Evolutionary conservation across 2,797 vertebrate genomes (phyloP).

Genomic region (Astyanax mexicanus): DNA sequence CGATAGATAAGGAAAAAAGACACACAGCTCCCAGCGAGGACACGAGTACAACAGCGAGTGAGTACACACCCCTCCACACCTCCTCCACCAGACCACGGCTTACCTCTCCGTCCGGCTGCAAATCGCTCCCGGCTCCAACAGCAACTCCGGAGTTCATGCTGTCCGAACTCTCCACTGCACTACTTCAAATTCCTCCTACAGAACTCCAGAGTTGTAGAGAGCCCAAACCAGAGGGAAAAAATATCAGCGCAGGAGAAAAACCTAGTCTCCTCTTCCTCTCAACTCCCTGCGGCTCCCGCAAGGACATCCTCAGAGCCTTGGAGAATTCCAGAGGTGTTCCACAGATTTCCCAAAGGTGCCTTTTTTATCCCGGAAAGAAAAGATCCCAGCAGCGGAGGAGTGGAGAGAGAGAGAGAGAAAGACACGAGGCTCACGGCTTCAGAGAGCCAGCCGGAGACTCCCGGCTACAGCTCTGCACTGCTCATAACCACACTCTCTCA

Average conservation of each 20-base stretch:
- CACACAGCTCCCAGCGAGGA: not conserved
- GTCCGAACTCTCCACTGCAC: constrained; percentile 66
- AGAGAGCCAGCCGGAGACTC: constrained; percentile 52
- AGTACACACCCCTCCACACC: not conserved
- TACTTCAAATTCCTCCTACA: constrained; percentile 42
- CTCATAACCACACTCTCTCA: constrained; percentile 48
- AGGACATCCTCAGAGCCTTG: constrained; percentile 68
- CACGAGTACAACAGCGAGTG: not conserved
- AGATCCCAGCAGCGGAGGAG: not conserved
- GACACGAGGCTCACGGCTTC: not conserved
- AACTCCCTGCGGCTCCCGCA: constrained; percentile 57
- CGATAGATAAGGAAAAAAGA: not conserved
- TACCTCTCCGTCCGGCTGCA: constrained; percentile 83
- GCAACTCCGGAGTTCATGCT: constrained; percentile 86
- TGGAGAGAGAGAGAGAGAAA: too few relatives aligned
- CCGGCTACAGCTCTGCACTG: constrained; percentile 54
- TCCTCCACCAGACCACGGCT: constrained; percentile 58
- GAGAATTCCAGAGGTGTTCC: constrained; percentile 45
- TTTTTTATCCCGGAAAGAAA: constrained; percentile 52
- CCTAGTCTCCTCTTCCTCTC: constrained; percentile 46
- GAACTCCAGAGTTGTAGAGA: constrained; percentile 19
- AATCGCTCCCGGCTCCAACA: constrained; percentile 78
- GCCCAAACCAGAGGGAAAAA: not conserved
- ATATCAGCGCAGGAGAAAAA: constrained; percentile 12
- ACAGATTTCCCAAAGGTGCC: not conserved